phyloP scores from a whole-genome alignment of 2,888 invertebrate species.

The Melanchra persicariae region DNA sequence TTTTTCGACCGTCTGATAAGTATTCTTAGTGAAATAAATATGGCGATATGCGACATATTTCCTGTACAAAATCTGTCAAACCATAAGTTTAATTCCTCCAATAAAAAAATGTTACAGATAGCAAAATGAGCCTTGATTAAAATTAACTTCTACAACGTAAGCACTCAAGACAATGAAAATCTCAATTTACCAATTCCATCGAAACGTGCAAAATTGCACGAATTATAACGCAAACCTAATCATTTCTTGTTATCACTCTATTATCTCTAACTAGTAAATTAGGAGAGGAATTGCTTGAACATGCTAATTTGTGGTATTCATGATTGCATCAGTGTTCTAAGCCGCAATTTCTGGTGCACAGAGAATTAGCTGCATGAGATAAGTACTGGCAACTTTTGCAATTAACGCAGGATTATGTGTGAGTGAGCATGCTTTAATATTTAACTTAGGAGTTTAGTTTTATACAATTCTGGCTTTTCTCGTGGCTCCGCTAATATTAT shows the following conservation, averaged over 20 bases:
- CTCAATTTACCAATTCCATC: background rate
- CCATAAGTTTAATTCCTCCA: too few species aligned
- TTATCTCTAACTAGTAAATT: slow-evolving; percentile 32
- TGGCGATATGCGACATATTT: too few species aligned
- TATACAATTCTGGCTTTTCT: too few species aligned
- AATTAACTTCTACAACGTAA: too few species aligned
- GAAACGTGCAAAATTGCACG: slow-evolving; percentile 2
- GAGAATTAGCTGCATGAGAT: slow-evolving; percentile 11
- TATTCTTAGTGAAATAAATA: too few species aligned
- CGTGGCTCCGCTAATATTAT: too few species aligned
- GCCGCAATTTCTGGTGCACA: slow-evolving; percentile 38
- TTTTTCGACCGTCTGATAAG: too few species aligned
- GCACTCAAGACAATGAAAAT: too few species aligned
- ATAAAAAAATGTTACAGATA: too few species aligned
- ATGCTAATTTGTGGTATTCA: slow-evolving; percentile 44
- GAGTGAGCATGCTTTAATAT: slow-evolving; percentile 9
- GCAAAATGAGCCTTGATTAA: too few species aligned
- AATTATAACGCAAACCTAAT: slow-evolving; percentile 30
- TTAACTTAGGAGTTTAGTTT: background rate
- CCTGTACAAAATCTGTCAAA: too few species aligned
- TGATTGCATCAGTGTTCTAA: slow-evolving; percentile 40
- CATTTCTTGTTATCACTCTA: slow-evolving; percentile 26
- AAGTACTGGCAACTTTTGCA: slow-evolving; percentile 45
- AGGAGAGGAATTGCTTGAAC: slow-evolving; percentile 38
- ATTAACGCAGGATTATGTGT: slow-evolving; percentile 40